Evolutionary conservation across 2,113 vertebrate genomes (phyloP).

Genomic region (Rhinichthys klamathensis): DNA sequence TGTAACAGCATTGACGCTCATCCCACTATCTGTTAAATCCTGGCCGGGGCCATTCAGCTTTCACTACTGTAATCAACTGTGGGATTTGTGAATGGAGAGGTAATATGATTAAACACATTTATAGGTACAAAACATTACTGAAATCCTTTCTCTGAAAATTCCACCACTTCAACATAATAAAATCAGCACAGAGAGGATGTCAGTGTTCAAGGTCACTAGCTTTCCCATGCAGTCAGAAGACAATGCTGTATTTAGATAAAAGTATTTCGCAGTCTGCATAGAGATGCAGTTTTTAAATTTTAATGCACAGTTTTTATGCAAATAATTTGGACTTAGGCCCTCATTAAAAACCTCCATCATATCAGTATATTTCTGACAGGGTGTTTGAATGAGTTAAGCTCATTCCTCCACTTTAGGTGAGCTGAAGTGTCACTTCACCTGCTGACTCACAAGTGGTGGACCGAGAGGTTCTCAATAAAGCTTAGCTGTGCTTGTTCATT

Average conservation of each 20-base stretch:
- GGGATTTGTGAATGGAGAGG: conserved; percentile 51
- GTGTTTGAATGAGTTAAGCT: background rate
- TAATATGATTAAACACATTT: conserved; percentile 57
- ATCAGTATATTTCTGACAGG: background rate
- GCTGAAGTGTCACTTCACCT: conserved; percentile 47
- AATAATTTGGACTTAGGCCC: background rate
- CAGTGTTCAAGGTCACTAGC: conserved; percentile 43
- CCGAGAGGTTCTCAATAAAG: conserved; percentile 25
- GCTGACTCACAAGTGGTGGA: conserved; percentile 10
- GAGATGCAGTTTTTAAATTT: background rate
- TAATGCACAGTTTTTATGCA: background rate
- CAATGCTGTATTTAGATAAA: no score
- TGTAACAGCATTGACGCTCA: conserved; percentile 3
- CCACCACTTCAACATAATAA: conserved; percentile 35
- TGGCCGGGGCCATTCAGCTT: background rate
- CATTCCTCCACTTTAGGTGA: conserved; percentile 24
- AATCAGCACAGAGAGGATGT: conserved; percentile 13
- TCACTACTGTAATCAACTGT: conserved; percentile 50
- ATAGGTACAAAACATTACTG: conserved; percentile 2
- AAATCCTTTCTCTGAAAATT: conserved; percentile 50
- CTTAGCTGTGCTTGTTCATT: conserved; percentile 46
- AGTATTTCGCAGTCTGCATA: no score
- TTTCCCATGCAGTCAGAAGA: background rate
- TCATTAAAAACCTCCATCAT: background rate
- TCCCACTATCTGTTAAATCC: conserved; percentile 35